Evolutionary conservation across 2,113 vertebrate genomes (phyloP).

Genomic region (Tetraodon nigroviridis): DNA sequence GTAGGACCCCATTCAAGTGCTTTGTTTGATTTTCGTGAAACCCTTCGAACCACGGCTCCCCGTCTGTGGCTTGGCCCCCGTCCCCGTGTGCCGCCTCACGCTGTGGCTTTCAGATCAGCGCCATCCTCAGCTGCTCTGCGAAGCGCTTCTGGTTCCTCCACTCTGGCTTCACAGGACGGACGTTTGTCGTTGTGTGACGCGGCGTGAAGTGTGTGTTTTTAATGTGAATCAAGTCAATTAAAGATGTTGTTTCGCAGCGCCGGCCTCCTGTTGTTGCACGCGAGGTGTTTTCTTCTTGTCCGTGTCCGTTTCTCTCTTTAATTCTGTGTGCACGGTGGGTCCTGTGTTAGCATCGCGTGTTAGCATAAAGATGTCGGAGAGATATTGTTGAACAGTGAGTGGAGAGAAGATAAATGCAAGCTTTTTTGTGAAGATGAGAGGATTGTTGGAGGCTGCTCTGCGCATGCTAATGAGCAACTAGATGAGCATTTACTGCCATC

Average conservation of each 20-base stretch:
- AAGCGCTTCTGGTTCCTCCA: conserved; percentile 13
- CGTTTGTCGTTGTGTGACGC: conserved; percentile 65
- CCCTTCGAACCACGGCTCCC: conserved; percentile 63
- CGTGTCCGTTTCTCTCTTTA: too few species aligned
- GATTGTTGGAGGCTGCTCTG: too few species aligned
- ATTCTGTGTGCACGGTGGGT: too few species aligned
- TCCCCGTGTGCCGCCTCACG: conserved; percentile 55
- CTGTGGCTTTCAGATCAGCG: conserved; percentile 53
- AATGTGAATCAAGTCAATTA: conserved; percentile 71
- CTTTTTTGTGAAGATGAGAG: too few species aligned
- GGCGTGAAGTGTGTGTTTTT: conserved; percentile 69
- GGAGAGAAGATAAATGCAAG: too few species aligned
- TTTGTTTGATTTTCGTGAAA: conserved; percentile 30
- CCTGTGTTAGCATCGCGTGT: too few species aligned
- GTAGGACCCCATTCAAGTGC: conserved; percentile 62
- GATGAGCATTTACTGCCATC: too few species aligned
- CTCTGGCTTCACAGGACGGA: conserved; percentile 51
- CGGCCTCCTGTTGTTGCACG: conserved; percentile 31
- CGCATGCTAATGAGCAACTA: too few species aligned
- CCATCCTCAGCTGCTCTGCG: conserved; percentile 10
- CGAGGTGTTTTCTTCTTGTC: too few species aligned
- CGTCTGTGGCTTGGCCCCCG: conserved; percentile 61
- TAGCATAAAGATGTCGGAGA: too few species aligned
- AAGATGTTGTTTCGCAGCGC: conserved; percentile 57
- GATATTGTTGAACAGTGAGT: too few species aligned